These are phyloP conservation scores for Chalcis sispes DNA, from an alignment of 2,888 invertebrate species.

Conservation along the genomic window DNA sequence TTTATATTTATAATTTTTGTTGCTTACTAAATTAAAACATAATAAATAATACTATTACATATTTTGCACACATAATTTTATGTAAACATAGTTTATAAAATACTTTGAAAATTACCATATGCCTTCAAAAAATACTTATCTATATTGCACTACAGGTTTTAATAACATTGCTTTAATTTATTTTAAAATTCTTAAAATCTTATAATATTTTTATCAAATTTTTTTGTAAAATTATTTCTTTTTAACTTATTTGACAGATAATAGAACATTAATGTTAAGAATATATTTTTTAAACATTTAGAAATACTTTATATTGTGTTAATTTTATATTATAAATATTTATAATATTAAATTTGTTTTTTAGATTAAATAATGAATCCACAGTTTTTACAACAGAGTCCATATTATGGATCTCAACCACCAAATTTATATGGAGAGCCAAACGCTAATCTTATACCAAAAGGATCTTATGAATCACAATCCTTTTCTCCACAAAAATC, in stretches of 20 bases:
- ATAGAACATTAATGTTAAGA: too few relatives aligned
- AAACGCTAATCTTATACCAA: conserved; percentile 65
- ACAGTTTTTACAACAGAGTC: conserved; percentile 74
- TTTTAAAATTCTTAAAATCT: neutral
- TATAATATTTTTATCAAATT: too few relatives aligned
- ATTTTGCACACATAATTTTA: too few relatives aligned
- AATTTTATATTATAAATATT: too few relatives aligned
- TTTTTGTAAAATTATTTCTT: too few relatives aligned
- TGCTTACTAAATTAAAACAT: too few relatives aligned
- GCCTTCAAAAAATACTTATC: conserved; percentile 18
- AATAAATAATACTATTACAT: too few relatives aligned
- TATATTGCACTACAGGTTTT: neutral
- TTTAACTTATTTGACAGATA: neutral
- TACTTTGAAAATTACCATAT: conserved; percentile 21
- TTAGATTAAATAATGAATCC: conserved; percentile 75
- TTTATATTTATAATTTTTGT: neutral
- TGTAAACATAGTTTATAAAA: conserved; percentile 1
- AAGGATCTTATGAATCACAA: conserved; percentile 58
- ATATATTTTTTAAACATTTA: neutral
- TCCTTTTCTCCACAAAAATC: conserved; percentile 63
- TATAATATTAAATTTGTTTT: conserved; percentile 19
- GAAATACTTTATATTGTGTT: too few relatives aligned
- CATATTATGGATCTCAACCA: conserved; percentile 60
- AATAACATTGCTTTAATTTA: neutral
- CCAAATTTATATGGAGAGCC: conserved; percentile 63